phyloP scores from a whole-genome alignment of 2,113 vertebrate genomes.

The Tinamus guttatus region DNA sequence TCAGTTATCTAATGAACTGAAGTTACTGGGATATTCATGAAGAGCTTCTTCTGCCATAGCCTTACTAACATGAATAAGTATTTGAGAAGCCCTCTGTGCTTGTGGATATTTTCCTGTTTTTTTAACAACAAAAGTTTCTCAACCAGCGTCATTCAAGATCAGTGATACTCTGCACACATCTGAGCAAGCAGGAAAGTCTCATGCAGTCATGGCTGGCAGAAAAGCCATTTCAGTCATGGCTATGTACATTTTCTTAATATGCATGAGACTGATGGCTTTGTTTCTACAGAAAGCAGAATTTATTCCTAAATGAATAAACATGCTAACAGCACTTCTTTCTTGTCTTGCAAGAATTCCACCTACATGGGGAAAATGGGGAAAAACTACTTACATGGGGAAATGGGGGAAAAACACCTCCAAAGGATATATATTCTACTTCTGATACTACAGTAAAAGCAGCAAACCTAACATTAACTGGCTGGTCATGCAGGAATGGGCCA shows the following conservation, averaged over 20 bases:
- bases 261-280: neutral
- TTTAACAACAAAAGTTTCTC: neutral
- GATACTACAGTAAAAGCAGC: neutral
- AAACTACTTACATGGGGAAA: neutral
- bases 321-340: neutral
- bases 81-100: neutral
- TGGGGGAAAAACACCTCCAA: neutral
- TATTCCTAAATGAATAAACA: constrained; percentile 34
- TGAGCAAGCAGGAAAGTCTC: neutral
- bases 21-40: neutral
- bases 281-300: neutral
- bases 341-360: neutral
- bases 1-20: neutral
- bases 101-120: no score
- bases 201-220: neutral
- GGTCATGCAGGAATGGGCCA: neutral
- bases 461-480: neutral
- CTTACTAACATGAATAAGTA: neutral
- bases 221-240: neutral
- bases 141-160: neutral
- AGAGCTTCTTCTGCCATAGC: neutral
- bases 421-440: neutral
- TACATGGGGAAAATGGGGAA: neutral
- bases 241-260: neutral
- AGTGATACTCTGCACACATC: neutral